A percentile compares a stretch with the other conserved stretches of the same genome.
Conservation (phyloP, 2,113 vertebrate genomes). For the Numenius arquata region DNA sequence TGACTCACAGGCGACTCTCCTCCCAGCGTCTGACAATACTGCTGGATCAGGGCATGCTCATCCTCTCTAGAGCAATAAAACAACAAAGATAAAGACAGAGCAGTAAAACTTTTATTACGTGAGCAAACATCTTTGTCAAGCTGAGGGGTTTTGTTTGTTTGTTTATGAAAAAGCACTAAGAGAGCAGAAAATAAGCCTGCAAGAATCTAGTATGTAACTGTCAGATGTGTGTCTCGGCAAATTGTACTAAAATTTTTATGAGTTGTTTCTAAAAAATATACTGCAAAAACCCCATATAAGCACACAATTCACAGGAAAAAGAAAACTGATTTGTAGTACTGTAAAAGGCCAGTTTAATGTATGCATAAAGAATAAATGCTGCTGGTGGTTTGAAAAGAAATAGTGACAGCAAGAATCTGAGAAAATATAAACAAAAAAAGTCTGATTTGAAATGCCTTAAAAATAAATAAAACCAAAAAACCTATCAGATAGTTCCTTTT, state of each 20-base stretch:
- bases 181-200: neutral
- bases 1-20: slow-evolving; percentile 91
- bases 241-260: neutral
- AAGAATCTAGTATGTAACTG: neutral
- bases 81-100: neutral
- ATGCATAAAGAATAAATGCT: neutral
- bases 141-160: neutral
- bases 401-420: neutral
- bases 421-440: neutral
- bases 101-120: neutral
- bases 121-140: neutral
- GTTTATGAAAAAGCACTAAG: neutral
- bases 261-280: neutral
- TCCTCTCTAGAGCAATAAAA: slow-evolving; percentile 82
- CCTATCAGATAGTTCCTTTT: neutral
- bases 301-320: neutral
- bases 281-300: neutral
- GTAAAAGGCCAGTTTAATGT: neutral
- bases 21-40: slow-evolving; percentile 94
- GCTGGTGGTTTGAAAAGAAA: neutral
- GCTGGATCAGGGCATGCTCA: slow-evolving; percentile 94
- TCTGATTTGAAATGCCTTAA: neutral
- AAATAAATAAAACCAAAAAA: neutral
- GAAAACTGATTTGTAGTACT: neutral
- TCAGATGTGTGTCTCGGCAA: neutral